Evolutionary conservation across 2,113 vertebrate genomes (phyloP).

Genomic region (Ancistrus triradiatus): DNA sequence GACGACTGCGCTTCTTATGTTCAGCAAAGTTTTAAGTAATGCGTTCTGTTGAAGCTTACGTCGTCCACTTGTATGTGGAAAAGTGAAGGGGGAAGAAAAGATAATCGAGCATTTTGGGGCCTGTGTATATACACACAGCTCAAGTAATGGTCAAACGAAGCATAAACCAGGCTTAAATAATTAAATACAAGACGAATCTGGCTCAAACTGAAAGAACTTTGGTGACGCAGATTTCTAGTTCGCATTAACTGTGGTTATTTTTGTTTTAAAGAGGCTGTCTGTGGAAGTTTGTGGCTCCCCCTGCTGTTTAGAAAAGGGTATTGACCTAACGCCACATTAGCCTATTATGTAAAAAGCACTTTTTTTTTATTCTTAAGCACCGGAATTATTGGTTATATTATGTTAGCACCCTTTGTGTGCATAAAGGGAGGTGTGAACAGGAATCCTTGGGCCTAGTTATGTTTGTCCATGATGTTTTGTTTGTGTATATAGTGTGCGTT

Average conservation of each 20-base stretch:
- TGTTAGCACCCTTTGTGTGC: background rate
- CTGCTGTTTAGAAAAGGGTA: constrained; percentile 49
- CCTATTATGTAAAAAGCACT: constrained; percentile 15
- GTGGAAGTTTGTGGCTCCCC: constrained; percentile 42
- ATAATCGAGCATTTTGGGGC: too few species aligned
- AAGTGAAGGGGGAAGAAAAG: too few species aligned
- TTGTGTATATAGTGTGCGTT: constrained; percentile 29
- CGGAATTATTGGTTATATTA: constrained; percentile 1
- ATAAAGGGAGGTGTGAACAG: constrained; percentile 8
- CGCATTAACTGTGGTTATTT: too few species aligned
- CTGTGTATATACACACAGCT: too few species aligned
- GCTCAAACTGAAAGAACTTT: too few species aligned
- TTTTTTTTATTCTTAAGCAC: background rate
- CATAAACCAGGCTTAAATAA: background rate
- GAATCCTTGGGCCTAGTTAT: background rate
- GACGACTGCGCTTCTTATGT: too few species aligned
- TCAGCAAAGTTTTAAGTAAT: too few species aligned
- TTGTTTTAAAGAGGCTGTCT: background rate
- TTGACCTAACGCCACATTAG: background rate
- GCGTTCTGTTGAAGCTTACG: too few species aligned
- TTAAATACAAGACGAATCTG: too few species aligned
- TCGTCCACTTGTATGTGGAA: too few species aligned
- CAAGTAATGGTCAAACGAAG: too few species aligned
- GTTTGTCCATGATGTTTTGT: constrained; percentile 8
- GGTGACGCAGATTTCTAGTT: too few species aligned